These are phyloP conservation scores for Vulpes vulpes DNA, from an alignment of 2,113 vertebrate genomes.

Conservation along the genomic window DNA sequence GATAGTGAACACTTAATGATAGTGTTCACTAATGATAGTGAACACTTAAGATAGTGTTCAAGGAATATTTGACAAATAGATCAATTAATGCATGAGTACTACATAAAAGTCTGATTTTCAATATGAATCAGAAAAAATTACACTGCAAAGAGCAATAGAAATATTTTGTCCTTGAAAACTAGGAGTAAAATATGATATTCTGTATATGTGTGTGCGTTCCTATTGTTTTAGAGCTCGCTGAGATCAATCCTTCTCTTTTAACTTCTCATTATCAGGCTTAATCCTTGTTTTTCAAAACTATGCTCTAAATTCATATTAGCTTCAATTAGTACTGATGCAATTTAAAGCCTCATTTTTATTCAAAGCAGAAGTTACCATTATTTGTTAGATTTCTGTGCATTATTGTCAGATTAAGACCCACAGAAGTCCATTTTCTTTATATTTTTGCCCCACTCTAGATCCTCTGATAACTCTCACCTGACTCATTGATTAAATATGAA, in stretches of 20 bases:
- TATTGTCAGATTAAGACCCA: not conserved
- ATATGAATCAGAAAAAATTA: not conserved
- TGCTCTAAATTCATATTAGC: not conserved
- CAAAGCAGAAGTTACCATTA: not conserved
- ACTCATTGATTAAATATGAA: not conserved
- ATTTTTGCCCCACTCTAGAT: not conserved
- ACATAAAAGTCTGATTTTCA: not conserved
- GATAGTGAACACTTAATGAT: no score
- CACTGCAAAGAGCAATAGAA: not conserved
- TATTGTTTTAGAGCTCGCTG: not conserved
- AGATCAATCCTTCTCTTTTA: not conserved
- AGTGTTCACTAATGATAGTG: no score
- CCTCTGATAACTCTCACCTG: not conserved
- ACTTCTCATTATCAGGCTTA: not conserved
- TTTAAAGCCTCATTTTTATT: not conserved
- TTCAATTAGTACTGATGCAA: not conserved
- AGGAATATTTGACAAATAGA: conserved; percentile 9
- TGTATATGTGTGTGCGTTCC: not conserved
- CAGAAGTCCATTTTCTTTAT: not conserved
- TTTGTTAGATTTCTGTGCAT: not conserved
- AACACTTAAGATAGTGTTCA: not conserved
- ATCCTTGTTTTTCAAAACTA: conserved; percentile 40
- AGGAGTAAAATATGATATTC: not conserved
- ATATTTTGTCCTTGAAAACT: not conserved
- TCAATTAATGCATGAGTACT: not conserved